Evolutionary conservation across 2,113 vertebrate genomes (phyloP), one percentile per base, ranked within the genome.

Genomic region (Phaethon lepturus): DNA sequence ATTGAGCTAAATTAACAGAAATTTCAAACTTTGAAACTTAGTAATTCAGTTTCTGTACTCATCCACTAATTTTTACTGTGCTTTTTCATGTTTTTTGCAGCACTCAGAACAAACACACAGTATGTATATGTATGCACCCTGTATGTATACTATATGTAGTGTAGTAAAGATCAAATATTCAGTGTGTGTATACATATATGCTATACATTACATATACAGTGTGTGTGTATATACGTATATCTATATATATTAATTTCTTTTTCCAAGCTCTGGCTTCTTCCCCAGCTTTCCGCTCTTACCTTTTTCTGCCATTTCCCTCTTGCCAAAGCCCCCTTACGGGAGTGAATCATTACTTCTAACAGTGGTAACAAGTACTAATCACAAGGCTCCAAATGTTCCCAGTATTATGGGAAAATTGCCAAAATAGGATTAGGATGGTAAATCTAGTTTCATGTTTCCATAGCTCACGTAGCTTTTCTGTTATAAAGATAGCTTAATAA

Each of bases 401-500:
- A 42, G 77, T 45, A 60, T 60, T 84, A 42, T 2, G 49, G 94
- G 95, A 95, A 78, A 94, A 84, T 31, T 85, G 91, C 95, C 94
- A 94, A 87, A 80, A 68, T 8, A 40, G 86, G 44, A 91, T 95
- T 92, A 88, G 73, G 33, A 82, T 84, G 52, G 80, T 77, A 75
- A 90, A 71, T 76, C 35, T 71, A 71, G 91, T 81, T 87, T 91
- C 52, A 71, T 64, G 42, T 95, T 96, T 87, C 69, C 49, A 53
- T 85, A 68, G 53, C 69, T 89, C 66, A 26, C 42, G 40, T 47
- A 94, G 45, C 20, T 75, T 78, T 93, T 97, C 66, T 93, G 49
- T 73, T 95, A 75, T 31, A 89, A 94, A 87, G 76, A 81, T 56
- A 93, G 69, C 64, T 85, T 89, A 77, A 94, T 50, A 92, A 88